phyloP scores from a whole-genome alignment of 23 tunicate genomes.

The Trididemnum miniatum region DNA sequence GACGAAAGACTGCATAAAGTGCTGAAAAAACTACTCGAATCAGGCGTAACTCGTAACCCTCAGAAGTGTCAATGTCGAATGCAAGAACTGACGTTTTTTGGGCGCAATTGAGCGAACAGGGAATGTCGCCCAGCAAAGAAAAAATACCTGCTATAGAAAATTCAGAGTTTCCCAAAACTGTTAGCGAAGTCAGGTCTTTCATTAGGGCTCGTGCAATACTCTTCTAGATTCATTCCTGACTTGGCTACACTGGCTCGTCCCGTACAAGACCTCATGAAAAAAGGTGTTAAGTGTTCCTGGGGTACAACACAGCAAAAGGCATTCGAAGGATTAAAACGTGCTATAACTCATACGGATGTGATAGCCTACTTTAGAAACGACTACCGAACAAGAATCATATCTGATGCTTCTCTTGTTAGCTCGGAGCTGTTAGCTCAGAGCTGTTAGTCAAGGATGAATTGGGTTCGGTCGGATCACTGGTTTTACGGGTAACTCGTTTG shows the following conservation, averaged over 20 bases:
- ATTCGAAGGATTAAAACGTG: not conserved
- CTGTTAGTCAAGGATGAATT: slow-evolving; percentile 15
- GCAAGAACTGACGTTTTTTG: not conserved
- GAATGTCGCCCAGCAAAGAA: slow-evolving; percentile 25
- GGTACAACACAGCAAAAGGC: slow-evolving; percentile 1
- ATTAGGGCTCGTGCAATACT: slow-evolving; percentile 16
- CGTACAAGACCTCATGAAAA: slow-evolving; percentile 6
- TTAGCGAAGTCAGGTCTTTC: slow-evolving; percentile 19
- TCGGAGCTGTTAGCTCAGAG: slow-evolving; percentile 10
- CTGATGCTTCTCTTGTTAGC: slow-evolving; percentile 16
- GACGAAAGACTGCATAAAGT: not conserved
- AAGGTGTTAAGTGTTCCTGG: slow-evolving; percentile 1
- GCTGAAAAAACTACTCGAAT: not conserved
- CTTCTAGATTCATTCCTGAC: slow-evolving; percentile 29
- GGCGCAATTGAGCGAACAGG: slow-evolving; percentile 7
- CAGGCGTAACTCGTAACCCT: not conserved
- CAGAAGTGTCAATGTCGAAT: not conserved
- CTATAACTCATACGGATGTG: not conserved
- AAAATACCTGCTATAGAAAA: slow-evolving; percentile 20
- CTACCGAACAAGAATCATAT: slow-evolving; percentile 9
- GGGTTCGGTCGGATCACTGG: not conserved
- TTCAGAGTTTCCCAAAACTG: slow-evolving; percentile 23
- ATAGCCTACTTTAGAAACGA: slow-evolving; percentile 5
- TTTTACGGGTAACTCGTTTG: slow-evolving; percentile 11
- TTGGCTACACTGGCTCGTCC: slow-evolving; percentile 32